phyloP scores from a whole-genome alignment of 2,797 vertebrate species.

The Rhinogobio ventralis region DNA sequence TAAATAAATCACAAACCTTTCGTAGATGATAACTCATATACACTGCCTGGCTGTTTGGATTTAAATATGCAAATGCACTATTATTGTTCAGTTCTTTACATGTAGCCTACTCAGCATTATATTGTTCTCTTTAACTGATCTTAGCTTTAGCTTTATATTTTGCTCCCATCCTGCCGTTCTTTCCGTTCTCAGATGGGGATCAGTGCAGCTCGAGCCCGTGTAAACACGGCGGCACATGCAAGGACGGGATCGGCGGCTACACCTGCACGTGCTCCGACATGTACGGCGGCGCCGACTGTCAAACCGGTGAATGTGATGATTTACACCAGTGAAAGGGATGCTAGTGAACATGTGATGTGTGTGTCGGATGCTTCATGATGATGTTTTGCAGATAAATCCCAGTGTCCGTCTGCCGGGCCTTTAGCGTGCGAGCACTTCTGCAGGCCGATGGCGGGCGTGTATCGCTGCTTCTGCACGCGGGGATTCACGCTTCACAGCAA shows the following conservation, averaged over 20 bases:
- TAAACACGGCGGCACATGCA: conserved; percentile 80
- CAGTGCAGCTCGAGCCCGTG: conserved; percentile 86
- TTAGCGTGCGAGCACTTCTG: conserved; percentile 89
- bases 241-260: conserved; percentile 80
- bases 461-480: conserved; percentile 81
- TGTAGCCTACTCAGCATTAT: background rate
- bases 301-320: conserved; percentile 68
- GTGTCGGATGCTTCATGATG: background rate
- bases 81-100: background rate
- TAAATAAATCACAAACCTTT: background rate
- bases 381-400: conserved; percentile 72
- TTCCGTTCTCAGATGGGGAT: conserved; percentile 71
- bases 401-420: conserved; percentile 77
- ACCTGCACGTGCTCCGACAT: conserved; percentile 78
- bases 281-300: conserved; percentile 79
- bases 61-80: background rate
- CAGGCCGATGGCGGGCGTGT: conserved; percentile 66
- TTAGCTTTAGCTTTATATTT: background rate
- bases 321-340: background rate
- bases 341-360: background rate
- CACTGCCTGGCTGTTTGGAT: background rate
- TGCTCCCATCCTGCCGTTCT: background rate
- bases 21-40: background rate
- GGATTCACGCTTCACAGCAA: conserved; percentile 84
- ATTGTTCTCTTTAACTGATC: background rate